Percentiles rank a stretch among this genome's conserved stretches.
Evolutionary conservation across 2,888 invertebrate genomes (phyloP).

Genomic region (Tiliacea aurago): DNA sequence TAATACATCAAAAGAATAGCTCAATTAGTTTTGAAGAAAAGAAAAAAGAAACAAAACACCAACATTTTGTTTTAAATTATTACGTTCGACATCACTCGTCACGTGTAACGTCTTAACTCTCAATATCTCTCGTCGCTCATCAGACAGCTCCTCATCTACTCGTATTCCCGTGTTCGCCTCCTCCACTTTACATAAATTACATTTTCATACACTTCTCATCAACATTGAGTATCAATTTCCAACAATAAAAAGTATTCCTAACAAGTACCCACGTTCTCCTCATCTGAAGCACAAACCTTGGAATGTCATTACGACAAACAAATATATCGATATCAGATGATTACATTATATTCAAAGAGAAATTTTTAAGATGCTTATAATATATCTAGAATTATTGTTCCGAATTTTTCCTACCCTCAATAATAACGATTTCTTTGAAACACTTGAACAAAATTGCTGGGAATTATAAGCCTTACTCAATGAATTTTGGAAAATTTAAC

Average conservation of each 20-base stretch:
- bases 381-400: slow-evolving; percentile 66
- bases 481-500: slow-evolving; percentile 61
- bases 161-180: slow-evolving; percentile 1
- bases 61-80: slow-evolving; percentile 12
- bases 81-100: neutral
- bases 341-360: slow-evolving; percentile 55
- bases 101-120: slow-evolving; percentile 7
- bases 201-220: slow-evolving; percentile 34
- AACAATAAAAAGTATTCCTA: slow-evolving; percentile 52
- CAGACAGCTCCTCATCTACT: slow-evolving; percentile 27
- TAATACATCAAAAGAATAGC: neutral
- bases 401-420: slow-evolving; percentile 50
- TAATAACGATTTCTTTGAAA: slow-evolving; percentile 61
- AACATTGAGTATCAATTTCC: slow-evolving; percentile 36
- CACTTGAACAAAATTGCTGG: slow-evolving; percentile 49
- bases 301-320: slow-evolving; percentile 64
- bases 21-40: neutral
- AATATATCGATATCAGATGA: slow-evolving; percentile 58
- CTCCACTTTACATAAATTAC: slow-evolving; percentile 54
- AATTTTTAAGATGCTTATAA: slow-evolving; percentile 65
- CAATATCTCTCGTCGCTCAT: slow-evolving; percentile 23
- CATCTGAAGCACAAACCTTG: slow-evolving; percentile 47
- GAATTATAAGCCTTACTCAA: slow-evolving; percentile 53
- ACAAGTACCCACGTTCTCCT: slow-evolving; percentile 29
- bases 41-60: neutral